Conservation (phyloP, 2,113 vertebrate species). For the Thamnophis sirtalis region DNA sequence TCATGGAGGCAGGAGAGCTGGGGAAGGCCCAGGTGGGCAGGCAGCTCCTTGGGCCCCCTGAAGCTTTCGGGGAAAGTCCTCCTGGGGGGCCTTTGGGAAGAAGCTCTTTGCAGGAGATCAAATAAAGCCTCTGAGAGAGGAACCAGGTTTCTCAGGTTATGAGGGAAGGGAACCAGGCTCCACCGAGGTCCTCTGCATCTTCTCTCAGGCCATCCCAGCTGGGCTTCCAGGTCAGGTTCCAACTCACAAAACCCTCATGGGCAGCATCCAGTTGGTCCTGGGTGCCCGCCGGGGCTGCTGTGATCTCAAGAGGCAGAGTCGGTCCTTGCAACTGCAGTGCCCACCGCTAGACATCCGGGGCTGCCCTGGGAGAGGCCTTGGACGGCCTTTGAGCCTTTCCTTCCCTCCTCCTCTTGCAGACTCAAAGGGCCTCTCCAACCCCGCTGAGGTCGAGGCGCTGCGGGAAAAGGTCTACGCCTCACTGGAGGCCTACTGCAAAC, state of each 20-base stretch:
- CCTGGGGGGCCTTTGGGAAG: not conserved
- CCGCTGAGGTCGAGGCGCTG: conserved; percentile 89
- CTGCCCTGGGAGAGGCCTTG: not conserved
- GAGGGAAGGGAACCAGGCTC: not conserved
- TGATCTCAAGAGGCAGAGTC: not conserved
- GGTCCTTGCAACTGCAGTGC: not conserved
- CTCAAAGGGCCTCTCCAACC: conserved; percentile 96
- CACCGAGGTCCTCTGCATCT: not conserved
- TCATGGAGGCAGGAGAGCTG: not conserved
- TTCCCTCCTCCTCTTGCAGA: conserved; percentile 64
- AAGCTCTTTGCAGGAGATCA: not conserved
- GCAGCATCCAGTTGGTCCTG: no score
- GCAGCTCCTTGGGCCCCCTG: not conserved
- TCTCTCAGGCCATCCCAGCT: not conserved
- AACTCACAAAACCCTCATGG: not conserved
- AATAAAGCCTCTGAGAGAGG: no score
- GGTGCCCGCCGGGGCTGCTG: not conserved
- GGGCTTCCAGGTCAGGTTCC: not conserved
- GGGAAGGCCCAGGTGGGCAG: not conserved
- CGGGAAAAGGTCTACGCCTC: conserved; percentile 97
- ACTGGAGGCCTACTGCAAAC: conserved; percentile 97
- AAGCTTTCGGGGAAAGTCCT: not conserved
- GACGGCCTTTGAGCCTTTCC: not conserved
- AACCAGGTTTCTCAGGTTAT: not conserved
- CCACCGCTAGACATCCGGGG: no score